Percentiles rank a stretch among this genome's conserved stretches.
These are phyloP conservation scores for Temnothorax rugatulus DNA, from an alignment of 2,888 invertebrate genomes.

Conservation along the genomic window DNA sequence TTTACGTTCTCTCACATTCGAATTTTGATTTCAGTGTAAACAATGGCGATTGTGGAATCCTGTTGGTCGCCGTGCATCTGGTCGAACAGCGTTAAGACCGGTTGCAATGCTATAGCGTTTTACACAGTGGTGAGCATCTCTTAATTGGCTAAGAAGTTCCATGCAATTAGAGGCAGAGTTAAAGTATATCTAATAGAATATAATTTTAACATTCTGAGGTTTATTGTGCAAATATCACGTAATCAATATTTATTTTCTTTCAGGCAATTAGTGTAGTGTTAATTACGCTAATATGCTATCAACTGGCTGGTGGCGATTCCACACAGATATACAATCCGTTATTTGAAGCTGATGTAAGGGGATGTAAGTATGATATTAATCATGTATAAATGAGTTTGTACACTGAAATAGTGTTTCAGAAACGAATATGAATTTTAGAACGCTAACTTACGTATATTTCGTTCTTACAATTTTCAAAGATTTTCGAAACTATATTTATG, in stretches of 20 bases:
- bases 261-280: conserved; percentile 91
- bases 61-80: conserved; percentile 97
- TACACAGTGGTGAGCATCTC: conserved; percentile 89
- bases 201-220: background rate
- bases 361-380: conserved; percentile 64
- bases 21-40: conserved; percentile 74
- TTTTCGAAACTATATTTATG: no score
- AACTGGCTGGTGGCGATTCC: conserved; percentile 95
- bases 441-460: background rate
- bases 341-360: conserved; percentile 94
- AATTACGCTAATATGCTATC: conserved; percentile 92
- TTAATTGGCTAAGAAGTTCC: background rate
- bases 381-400: background rate
- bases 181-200: background rate
- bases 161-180: background rate
- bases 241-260: conserved; percentile 69
- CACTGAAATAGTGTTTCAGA: background rate
- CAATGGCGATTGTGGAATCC: conserved; percentile 91
- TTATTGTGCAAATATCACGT: background rate
- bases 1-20: conserved; percentile 5
- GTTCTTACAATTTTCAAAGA: background rate
- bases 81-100: conserved; percentile 92
- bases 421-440: background rate
- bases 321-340: conserved; percentile 95
- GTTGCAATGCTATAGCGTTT: conserved; percentile 92